Evolutionary conservation across 2,888 invertebrate species (phyloP), one percentile per base, ranked within the genome.

Genomic region (Asteroscopus sphinx): DNA sequence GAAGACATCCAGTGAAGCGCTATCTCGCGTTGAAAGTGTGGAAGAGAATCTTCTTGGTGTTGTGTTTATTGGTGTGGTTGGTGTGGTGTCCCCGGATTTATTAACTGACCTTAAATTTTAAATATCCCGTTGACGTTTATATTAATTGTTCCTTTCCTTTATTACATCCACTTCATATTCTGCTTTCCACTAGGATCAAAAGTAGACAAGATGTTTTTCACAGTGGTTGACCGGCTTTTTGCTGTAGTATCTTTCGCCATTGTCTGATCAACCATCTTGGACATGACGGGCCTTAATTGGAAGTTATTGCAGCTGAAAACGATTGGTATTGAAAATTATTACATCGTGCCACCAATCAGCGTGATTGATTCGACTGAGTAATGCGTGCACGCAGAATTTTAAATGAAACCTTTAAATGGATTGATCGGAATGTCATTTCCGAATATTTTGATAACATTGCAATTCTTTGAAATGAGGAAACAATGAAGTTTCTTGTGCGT

Each of bases 241-340:
- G 83, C 12, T 11, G 30, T 55, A 46, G 59, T 73, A 75, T 62
- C 57, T 73, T 75, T 66, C 44, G 48, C 66, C 60, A 73, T 76
- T 84, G 79, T 82, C 65, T 81, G 77, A 76, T 67, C 61, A 40
- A 57, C 55, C 79, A 66, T 79, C 78, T 78, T 73, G 73, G 75
- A 81, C 79, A 80, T 80, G 75, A 75, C 76, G 77, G 75, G 25
- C 65, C 58, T 71, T 92, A 92, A 92, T 92, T 92, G 87, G 87
- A 89, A 91, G 87, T 91, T 92, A 91, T 91, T 83, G 86, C 76
- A 72, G 73, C 74, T 65, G 76, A 81, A 81, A 71, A 81, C 84
- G 85, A 85, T 85, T 79, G 83, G 82, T 77, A 83, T 85, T 81
- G 84, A 87, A 85, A 89, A 83, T 85, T 87, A 89, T 86, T 84